Evolutionary conservation across 2,113 vertebrate genomes (phyloP), one percentile per base, ranked within the genome.

Genomic region (Bubalus kerabau): DNA sequence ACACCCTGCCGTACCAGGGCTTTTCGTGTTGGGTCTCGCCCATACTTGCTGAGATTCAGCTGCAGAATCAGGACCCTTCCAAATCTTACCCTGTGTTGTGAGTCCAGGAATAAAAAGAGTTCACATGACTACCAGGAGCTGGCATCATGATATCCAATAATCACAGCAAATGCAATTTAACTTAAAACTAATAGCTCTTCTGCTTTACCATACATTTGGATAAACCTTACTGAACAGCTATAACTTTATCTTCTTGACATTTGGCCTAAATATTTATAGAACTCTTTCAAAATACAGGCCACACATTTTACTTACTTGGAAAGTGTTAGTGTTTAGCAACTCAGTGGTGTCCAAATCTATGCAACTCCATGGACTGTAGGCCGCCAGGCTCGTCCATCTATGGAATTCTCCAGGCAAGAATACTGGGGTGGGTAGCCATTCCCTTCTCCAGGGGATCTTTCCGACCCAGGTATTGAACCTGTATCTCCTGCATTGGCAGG

Each of bases 31-130:
- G 5, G 74, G 82, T 64, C 52, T 40, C 23, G 48, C 28, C 48
- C 23, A 3, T 8, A 59, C 5, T 36, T 52, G 56, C 19, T 9
- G 56, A 83, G 76, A 43, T 64, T 60, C 26, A 15, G 56, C 54
- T 56, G 23, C 12, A 87, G 32, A 43, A 57, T 60, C 85, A 59
- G 30, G 57, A 50, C 52, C 84, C 60, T 40, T 30, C 40, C 57
- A 10, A 14, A 40, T 28, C 24, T 14, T 64, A 43, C 17, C 13
- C 59, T 78, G 13, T 43, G 76, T 28, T 52, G 9, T 10, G 17
- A 71, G 84, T 32, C 43, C 30, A 15, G 43, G 24, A 64, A 30
- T 21, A n/a, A 30, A 0, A 0, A 23, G 12, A 14, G 24, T 2
- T 40, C 19, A 71, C 13, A 6, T 48, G 67, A 30, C 16, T 3